A percentile compares a stretch with the other conserved stretches of the same genome.
Conservation (phyloP, 2,888 invertebrate species). For the Andrena chrysosceles region DNA sequence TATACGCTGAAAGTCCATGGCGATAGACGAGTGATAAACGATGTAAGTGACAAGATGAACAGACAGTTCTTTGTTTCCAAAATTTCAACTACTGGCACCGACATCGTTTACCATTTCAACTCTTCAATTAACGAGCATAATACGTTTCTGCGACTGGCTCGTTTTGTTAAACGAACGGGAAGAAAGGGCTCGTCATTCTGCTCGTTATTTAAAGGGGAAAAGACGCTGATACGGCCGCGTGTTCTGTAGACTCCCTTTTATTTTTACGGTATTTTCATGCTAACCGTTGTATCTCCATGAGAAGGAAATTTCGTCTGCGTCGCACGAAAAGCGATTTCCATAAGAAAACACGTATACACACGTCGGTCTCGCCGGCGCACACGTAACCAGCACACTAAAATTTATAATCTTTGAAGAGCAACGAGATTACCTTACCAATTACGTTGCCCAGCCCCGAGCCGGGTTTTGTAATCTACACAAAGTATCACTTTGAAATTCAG, state of each 20-base stretch:
- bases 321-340: slow-evolving; percentile 50
- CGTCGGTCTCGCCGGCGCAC: neutral
- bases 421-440: slow-evolving; percentile 60
- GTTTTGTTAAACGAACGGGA: neutral
- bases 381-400: slow-evolving; percentile 26
- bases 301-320: slow-evolving; percentile 39
- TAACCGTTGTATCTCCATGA: slow-evolving; percentile 39
- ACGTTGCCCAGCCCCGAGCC: slow-evolving; percentile 21
- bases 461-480: slow-evolving; percentile 58
- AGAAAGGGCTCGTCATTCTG: neutral
- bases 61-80: no score
- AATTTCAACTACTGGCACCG: no score
- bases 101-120: no score
- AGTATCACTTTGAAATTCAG: slow-evolving; percentile 61
- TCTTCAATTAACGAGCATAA: no score
- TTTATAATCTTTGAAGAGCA: slow-evolving; percentile 58
- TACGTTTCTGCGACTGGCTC: no score
- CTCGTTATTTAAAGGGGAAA: neutral
- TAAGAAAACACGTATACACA: slow-evolving; percentile 49
- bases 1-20: no score
- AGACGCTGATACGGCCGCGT: neutral
- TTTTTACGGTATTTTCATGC: slow-evolving; percentile 8
- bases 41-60: no score
- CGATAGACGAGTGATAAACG: no score
- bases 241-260: neutral